Base-by-base conservation (phyloP, 2,888 invertebrate species). In the Lingula anatina region DNA sequence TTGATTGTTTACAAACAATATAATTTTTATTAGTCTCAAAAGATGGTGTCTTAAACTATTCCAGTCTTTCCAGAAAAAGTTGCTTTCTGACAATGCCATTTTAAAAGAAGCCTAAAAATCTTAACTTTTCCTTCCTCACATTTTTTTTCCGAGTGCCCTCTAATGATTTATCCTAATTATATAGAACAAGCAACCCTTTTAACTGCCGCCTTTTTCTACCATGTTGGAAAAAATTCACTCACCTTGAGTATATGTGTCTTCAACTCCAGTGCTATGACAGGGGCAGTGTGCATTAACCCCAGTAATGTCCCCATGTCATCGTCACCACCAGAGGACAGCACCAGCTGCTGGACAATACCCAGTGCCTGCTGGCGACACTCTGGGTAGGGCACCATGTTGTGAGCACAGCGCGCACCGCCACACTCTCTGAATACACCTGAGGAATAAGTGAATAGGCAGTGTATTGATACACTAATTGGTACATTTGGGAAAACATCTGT, bases 231-330 rank as follows among this genome's bases (percentile, higher is more conserved):
- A n/a, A n/a, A n/a, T n/a, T n/a, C n/a, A n/a, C n/a, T n/a, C n/a
- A 73, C 75, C 68, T 72, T 75, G 18, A 96, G 80, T 71, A 96
- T 90, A 72, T 94, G 90, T 38, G 89, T 86, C 78, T 95, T 95
- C 26, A 95, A 82, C 53, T 86, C 83, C 36, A 93, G 80, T 40
- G 89, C 88, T 0, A 86, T 84, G 41, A 88, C 82, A 7, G 90
- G 86, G 3, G 92, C 88, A 4, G 91, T 88, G 80, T 95, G 94
- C 85, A 96, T 88, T 21, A 93, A 87, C 40, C 89, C 90, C 21
- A 96, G 81, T 49, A 96, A 80, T 20, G 90, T 89, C 0, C 89
- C 87, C 93, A 96, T 92, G 65, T 96, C 95, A 65, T 96, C 96
- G 67, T 96, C 96, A 0, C 95, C 94, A 0, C 92, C 94, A 28